Evolutionary conservation across 2,797 vertebrate species (phyloP).

Genomic region (Pangasius krempfi): DNA sequence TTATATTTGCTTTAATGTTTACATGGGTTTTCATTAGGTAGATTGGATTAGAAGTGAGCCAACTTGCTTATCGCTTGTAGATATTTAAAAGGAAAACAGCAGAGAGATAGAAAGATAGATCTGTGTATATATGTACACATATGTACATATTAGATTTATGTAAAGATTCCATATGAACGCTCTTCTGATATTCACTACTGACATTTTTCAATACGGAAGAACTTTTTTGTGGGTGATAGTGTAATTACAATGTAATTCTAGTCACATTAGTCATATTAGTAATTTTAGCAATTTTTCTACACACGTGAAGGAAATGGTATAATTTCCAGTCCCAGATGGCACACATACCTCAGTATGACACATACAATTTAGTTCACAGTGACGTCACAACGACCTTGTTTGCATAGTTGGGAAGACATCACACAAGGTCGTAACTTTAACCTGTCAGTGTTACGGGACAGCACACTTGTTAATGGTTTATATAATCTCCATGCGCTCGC

Average conservation of each 20-base stretch:
- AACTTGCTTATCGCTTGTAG: neutral
- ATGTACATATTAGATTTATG: neutral
- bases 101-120: neutral
- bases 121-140: too few species aligned
- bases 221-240: neutral
- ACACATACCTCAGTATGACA: neutral
- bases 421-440: neutral
- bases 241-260: neutral
- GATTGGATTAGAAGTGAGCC: neutral
- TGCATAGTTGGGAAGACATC: neutral
- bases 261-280: neutral
- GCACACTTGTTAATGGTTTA: neutral
- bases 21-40: neutral
- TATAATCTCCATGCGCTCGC: neutral
- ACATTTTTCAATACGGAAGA: neutral
- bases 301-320: neutral
- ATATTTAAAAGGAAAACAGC: neutral
- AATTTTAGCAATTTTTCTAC: neutral
- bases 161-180: neutral
- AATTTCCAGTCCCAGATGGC: neutral
- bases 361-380: neutral
- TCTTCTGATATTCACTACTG: neutral
- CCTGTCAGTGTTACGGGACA: neutral
- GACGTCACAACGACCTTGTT: neutral
- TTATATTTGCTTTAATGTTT: neutral